Evolutionary conservation across 2,797 vertebrate genomes (phyloP).

Genomic region (Fratercula arctica): DNA sequence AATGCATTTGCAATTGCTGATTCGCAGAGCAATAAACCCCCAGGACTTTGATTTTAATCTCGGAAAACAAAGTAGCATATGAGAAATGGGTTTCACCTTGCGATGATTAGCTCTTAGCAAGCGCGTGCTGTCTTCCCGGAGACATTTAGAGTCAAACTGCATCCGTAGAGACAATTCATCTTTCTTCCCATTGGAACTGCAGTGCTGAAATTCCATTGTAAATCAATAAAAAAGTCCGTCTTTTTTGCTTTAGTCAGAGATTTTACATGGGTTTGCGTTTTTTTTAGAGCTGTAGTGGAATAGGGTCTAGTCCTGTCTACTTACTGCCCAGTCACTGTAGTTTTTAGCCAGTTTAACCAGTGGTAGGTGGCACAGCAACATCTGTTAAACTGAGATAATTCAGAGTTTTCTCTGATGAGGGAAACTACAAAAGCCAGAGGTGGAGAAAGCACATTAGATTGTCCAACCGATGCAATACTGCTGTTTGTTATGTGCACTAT

Average conservation of each 20-base stretch:
- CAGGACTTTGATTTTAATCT: background rate
- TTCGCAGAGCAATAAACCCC: background rate
- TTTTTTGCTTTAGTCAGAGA: background rate
- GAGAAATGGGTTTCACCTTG: conserved; percentile 24
- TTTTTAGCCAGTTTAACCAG: background rate
- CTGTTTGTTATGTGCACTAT: accelerated
- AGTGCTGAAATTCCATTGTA: background rate
- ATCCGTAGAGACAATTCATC: background rate
- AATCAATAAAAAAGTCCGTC: background rate
- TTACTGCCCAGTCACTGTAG: background rate
- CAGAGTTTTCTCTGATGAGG: background rate
- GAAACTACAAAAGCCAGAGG: background rate
- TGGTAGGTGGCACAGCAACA: background rate
- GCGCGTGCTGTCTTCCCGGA: accelerated
- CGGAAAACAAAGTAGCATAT: background rate
- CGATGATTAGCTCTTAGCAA: background rate
- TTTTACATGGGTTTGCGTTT: background rate
- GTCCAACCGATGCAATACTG: accelerated
- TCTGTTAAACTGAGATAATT: background rate
- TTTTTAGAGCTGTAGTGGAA: background rate
- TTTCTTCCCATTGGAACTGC: background rate
- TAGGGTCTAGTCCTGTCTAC: background rate
- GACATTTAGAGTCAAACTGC: background rate
- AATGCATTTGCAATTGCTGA: background rate
- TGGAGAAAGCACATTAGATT: background rate